Evolutionary conservation across 2,797 vertebrate genomes (phyloP).

Genomic region (Parotocinclus haroldoi): DNA sequence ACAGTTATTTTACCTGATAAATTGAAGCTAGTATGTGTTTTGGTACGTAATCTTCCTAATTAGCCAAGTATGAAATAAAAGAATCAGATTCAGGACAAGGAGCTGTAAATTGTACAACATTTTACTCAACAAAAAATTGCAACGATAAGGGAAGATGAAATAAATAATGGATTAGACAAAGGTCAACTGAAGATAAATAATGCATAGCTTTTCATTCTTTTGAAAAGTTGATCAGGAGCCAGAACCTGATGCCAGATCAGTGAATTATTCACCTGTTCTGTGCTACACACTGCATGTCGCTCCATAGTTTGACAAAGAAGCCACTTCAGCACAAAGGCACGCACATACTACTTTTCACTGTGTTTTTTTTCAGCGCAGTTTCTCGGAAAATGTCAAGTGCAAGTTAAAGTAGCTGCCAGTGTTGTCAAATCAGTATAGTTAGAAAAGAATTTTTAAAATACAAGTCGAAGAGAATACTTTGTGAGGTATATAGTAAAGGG

Average conservation of each 20-base stretch:
- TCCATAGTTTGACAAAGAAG: constrained; percentile 33
- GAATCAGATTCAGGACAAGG: constrained; percentile 1
- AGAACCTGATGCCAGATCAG: constrained; percentile 50
- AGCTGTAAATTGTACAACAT: constrained; percentile 5
- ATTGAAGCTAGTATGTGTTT: constrained; percentile 6
- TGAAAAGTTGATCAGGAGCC: constrained; percentile 54
- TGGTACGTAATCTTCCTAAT: constrained; percentile 1
- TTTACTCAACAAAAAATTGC: constrained; percentile 27
- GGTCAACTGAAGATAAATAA: constrained; percentile 79
- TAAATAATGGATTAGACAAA: constrained; percentile 76
- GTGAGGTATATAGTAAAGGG: background rate
- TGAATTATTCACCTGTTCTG: constrained; percentile 50
- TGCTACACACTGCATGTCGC: constrained; percentile 12
- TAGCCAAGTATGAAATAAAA: constrained; percentile 17
- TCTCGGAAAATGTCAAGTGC: background rate
- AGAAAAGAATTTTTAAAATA: no score
- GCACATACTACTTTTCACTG: constrained; percentile 13
- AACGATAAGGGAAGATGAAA: constrained; percentile 50
- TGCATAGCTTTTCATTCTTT: constrained; percentile 70
- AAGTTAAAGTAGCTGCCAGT: constrained; percentile 8
- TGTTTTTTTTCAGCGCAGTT: background rate
- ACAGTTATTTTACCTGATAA: constrained; percentile 19
- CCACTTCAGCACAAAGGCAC: constrained; percentile 16
- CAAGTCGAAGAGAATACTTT: background rate
- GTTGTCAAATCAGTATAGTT: no score